A percentile compares a stretch with the other conserved stretches of the same genome.
Evolutionary conservation across 2,888 invertebrate genomes (phyloP).

Genomic region (Cerceris ruficornis): DNA sequence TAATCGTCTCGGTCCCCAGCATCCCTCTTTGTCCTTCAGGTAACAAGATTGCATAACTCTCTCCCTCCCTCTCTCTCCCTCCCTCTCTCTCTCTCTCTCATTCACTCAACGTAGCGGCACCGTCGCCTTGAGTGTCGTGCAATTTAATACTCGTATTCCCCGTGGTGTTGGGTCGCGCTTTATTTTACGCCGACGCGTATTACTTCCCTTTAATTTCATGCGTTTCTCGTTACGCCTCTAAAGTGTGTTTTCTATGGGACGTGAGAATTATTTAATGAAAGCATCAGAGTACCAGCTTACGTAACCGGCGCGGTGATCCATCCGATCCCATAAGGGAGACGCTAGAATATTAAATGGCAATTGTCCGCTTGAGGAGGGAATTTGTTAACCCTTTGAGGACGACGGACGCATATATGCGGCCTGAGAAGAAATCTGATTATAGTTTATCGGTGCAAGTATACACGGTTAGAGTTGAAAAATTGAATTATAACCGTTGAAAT

Average conservation of each 20-base stretch:
- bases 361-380: too few species aligned
- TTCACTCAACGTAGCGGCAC: not conserved
- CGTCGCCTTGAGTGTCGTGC: not conserved
- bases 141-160: conserved; percentile 2
- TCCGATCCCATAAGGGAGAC: too few species aligned
- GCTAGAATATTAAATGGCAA: too few species aligned
- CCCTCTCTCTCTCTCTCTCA: not conserved
- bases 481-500: too few species aligned
- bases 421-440: too few species aligned
- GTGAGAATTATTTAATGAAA: too few species aligned
- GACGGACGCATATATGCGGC: too few species aligned
- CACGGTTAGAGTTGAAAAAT: too few species aligned
- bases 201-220: conserved; percentile 13
- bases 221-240: conserved; percentile 3
- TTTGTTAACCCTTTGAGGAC: too few species aligned
- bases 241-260: not conserved
- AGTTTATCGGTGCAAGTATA: too few species aligned
- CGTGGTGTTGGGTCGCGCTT: conserved; percentile 2
- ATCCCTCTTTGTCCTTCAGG: not conserved
- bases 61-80: not conserved
- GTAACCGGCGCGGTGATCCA: too few species aligned
- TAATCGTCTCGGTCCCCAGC: not conserved
- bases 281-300: too few species aligned
- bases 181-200: conserved; percentile 3
- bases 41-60: conserved; percentile 2